phyloP scores from a whole-genome alignment of 2,797 vertebrate species.

The Steatocranus sp. region DNA sequence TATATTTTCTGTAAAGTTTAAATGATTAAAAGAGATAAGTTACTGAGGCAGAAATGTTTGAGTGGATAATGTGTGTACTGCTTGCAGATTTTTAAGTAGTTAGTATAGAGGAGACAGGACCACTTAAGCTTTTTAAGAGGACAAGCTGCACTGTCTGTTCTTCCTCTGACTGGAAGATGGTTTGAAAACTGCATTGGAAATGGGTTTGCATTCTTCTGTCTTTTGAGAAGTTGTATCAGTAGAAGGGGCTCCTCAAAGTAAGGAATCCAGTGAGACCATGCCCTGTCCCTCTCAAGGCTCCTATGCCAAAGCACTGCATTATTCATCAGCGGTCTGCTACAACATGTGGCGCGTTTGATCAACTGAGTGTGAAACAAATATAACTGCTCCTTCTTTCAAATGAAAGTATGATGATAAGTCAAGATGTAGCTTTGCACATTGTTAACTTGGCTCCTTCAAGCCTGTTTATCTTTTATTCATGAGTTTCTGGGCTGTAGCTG shows the following conservation, averaged over 20 bases:
- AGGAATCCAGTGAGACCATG: slow-evolving; percentile 32
- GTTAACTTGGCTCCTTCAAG: slow-evolving; percentile 10
- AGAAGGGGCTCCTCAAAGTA: slow-evolving; percentile 33
- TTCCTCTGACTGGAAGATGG: slow-evolving; percentile 5
- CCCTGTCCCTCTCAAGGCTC: slow-evolving; percentile 6
- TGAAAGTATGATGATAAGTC: slow-evolving; percentile 20
- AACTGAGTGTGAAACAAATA: slow-evolving; percentile 35
- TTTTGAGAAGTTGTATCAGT: slow-evolving; percentile 8
- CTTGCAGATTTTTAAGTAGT: slow-evolving; percentile 14
- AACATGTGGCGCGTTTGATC: slow-evolving; percentile 28
- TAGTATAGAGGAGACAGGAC: not conserved
- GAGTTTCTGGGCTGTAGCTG: not conserved
- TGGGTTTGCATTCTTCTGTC: slow-evolving; percentile 17
- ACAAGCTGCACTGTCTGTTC: slow-evolving; percentile 14
- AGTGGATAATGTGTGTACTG: not conserved
- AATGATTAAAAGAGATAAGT: not conserved
- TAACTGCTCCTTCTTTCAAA: slow-evolving; percentile 14
- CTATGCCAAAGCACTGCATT: slow-evolving; percentile 20
- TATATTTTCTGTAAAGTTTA: not conserved
- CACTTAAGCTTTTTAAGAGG: slow-evolving; percentile 36
- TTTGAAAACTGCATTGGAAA: slow-evolving; percentile 5
- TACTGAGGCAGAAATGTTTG: not conserved
- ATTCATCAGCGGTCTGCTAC: slow-evolving; percentile 24
- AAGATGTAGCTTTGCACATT: not conserved
- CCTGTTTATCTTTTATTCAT: slow-evolving; percentile 43